Conservation (phyloP, 2,797 vertebrate genomes). For the Cossypha heuglini region DNA sequence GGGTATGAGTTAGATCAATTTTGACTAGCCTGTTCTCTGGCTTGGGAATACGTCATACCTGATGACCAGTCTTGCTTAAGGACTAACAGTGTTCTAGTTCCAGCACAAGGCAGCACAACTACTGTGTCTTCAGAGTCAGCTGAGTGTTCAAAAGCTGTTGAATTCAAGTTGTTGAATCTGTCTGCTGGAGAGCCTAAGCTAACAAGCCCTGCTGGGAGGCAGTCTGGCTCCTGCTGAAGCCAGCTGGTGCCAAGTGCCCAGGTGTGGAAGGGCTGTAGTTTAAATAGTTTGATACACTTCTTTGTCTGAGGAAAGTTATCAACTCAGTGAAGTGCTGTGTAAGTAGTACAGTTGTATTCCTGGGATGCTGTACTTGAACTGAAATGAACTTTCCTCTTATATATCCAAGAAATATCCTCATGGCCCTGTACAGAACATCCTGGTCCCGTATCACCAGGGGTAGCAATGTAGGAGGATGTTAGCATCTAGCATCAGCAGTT, state of each 20-base stretch:
- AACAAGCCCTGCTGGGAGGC: background rate
- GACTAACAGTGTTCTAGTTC: background rate
- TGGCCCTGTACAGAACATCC: background rate
- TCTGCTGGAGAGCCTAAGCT: background rate
- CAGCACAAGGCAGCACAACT: background rate
- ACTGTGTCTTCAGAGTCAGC: background rate
- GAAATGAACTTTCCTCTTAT: background rate
- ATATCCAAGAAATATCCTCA: background rate
- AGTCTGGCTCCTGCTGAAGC: background rate
- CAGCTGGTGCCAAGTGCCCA: background rate
- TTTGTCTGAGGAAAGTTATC: background rate
- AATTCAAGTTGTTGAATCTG: background rate
- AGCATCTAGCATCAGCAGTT: background rate
- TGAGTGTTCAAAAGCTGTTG: background rate
- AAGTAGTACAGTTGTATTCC: background rate
- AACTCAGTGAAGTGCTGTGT: background rate
- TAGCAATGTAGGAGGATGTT: background rate
- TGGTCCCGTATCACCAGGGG: background rate
- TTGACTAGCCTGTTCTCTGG: background rate
- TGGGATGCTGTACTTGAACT: background rate
- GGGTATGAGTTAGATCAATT: background rate
- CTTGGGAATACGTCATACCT: rapidly evolving
- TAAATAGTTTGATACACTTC: background rate
- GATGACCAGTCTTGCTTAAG: background rate
- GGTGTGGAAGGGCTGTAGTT: background rate